A percentile compares a stretch with the other conserved stretches of the same genome.
Conservation (phyloP, 2,797 vertebrate genomes). For the Argya squamiceps region DNA sequence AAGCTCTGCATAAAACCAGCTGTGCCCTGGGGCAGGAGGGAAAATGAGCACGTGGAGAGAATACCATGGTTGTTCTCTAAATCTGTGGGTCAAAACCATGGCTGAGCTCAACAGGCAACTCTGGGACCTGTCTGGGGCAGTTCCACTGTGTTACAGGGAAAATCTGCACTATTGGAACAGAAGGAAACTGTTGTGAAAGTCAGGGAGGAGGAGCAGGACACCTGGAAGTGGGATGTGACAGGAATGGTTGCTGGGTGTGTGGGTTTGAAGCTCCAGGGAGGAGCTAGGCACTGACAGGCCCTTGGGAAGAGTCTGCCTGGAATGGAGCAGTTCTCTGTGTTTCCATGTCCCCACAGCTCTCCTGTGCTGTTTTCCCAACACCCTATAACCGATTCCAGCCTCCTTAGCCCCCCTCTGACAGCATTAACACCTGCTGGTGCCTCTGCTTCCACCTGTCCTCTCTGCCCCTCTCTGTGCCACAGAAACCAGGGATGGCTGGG, state of each 20-base stretch:
- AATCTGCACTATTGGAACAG: neutral
- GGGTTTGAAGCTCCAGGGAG: neutral
- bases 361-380: neutral
- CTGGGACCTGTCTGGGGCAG: neutral
- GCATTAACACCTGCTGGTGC: neutral
- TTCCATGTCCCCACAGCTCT: neutral
- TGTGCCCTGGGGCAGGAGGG: neutral
- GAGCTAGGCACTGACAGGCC: neutral
- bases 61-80: neutral
- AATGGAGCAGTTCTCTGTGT: neutral
- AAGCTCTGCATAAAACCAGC: neutral
- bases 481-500: neutral
- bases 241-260: fast-evolving
- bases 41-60: neutral
- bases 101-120: neutral
- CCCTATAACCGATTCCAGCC: neutral
- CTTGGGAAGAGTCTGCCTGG: too few relatives aligned
- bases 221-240: neutral
- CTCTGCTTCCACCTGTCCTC: neutral
- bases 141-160: neutral
- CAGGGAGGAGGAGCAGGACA: neutral
- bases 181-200: neutral
- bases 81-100: neutral
- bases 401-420: neutral
- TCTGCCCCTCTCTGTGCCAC: neutral